These are phyloP conservation scores for Cataglyphis livida DNA, from an alignment of 2,888 invertebrate genomes.

Conservation along the genomic window DNA sequence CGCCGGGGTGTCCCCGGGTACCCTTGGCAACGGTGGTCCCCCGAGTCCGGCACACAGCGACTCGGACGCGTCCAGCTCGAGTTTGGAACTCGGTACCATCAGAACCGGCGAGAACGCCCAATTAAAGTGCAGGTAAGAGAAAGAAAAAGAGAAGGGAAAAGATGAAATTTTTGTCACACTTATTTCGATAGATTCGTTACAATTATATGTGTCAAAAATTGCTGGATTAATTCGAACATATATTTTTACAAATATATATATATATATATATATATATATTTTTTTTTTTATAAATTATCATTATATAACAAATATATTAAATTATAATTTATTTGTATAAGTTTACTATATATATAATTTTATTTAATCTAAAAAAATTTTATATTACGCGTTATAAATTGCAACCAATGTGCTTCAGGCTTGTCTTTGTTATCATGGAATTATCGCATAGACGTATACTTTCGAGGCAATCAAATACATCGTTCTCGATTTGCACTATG, in stretches of 20 bases:
- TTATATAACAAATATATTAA: too few species aligned
- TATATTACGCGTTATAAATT: not conserved
- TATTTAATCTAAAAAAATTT: not conserved
- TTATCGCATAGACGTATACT: not conserved
- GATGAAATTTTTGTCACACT: not conserved
- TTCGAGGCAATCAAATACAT: not conserved
- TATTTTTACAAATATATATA: not conserved
- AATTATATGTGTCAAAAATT: not conserved
- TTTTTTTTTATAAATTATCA: too few species aligned
- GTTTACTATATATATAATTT: not conserved
- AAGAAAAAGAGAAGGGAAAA: not conserved
- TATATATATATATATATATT: not conserved
- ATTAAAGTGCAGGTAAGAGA: constrained; percentile 83
- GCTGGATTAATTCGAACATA: not conserved
- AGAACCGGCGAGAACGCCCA: constrained; percentile 83
- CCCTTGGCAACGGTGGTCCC: constrained; percentile 79
- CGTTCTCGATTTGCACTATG: constrained; percentile 11
- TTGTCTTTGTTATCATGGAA: not conserved
- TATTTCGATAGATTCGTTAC: too few species aligned
- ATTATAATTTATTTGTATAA: too few species aligned
- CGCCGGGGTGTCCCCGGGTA: constrained; percentile 73
- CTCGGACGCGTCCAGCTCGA: constrained; percentile 84
- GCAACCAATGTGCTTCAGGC: not conserved
- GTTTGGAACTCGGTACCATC: constrained; percentile 83
- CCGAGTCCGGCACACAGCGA: constrained; percentile 84